Base-by-base conservation (phyloP, 1,140 invertebrate species). In the Bombus superbus region DNA sequence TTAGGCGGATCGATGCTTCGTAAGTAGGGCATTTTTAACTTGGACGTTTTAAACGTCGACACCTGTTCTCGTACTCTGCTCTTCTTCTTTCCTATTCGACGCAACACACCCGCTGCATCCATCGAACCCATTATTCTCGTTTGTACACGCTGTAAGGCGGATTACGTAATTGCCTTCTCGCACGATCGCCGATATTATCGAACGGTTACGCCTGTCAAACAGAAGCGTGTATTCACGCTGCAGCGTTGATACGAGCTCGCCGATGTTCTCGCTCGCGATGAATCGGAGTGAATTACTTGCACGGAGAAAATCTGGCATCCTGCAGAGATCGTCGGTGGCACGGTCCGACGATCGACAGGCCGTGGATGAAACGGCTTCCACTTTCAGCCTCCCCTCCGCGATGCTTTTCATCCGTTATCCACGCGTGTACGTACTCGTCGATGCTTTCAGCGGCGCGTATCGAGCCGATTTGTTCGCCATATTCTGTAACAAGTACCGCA, bases 211-310 rank as follows among this genome's bases (percentile, higher is more conserved):
- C 74, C 82, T 83, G 82, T 83, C 82, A 83, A 78, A 83, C 82
- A 83, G 82, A 83, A 78, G 74, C 82, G 74, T 83, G 73, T 77
- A 69, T 83, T 83, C 81, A 83, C 81, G 81, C 62, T 32, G 38
- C 44, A 42, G 40, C 72, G 68, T 83, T 78, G n/a, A 57, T 83
- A 64, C 44, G 25, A 25, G 32, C 44, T 10, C 15, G 53, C 28
- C 53, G 32, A 22, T 32, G 72, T 47, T 77, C 62, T 83, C 42
- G 81, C 74, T 38, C 42, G 38, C 64, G 44, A 57, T 77, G 74
- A 64, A 69, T 57, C 59, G 1, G n/a, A 57, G 82, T 78, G 74
- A 83, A 83, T 83, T 78, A 77, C 64, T 83, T 35, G 8, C 22
- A 40, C 35, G 11, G 62, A 69, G 82, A 66, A 78, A 83, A 69